phyloP scores from a whole-genome alignment of 2,888 invertebrate genomes.

The Folsomia candida region DNA sequence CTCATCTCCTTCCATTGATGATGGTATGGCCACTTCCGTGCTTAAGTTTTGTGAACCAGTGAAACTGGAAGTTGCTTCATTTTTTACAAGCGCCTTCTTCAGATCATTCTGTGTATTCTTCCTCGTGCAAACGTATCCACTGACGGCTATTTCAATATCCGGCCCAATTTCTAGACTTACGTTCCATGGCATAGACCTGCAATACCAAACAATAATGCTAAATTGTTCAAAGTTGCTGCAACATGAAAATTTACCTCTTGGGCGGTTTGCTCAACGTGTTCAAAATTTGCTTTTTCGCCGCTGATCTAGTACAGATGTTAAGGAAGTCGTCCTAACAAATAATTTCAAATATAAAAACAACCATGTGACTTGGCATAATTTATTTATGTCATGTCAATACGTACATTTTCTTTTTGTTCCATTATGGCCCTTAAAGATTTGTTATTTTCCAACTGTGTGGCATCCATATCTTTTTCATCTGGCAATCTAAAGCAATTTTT shows the following conservation, averaged over 20 bases:
- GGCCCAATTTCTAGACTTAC: constrained; percentile 38
- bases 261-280: constrained; percentile 31
- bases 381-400: no score
- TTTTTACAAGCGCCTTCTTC: constrained; percentile 22
- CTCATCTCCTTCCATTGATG: neutral
- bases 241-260: no score
- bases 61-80: neutral
- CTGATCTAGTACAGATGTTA: neutral
- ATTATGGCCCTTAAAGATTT: constrained; percentile 13
- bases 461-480: constrained; percentile 22
- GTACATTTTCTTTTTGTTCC: constrained; percentile 21
- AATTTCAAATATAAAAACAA: no score
- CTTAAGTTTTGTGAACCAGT: neutral
- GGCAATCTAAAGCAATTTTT: constrained; percentile 24
- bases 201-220: no score
- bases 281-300: constrained; percentile 25
- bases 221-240: no score
- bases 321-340: constrained; percentile 7
- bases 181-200: constrained; percentile 35
- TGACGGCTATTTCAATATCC: constrained; percentile 34
- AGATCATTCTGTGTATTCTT: constrained; percentile 28
- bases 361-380: no score
- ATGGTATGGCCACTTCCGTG: neutral
- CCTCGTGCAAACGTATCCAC: constrained; percentile 38
- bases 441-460: constrained; percentile 24